Percentiles rank a stretch among this genome's conserved stretches.
Conservation (phyloP, 2,888 invertebrate genomes). For the Tetrapedia diversipes region DNA sequence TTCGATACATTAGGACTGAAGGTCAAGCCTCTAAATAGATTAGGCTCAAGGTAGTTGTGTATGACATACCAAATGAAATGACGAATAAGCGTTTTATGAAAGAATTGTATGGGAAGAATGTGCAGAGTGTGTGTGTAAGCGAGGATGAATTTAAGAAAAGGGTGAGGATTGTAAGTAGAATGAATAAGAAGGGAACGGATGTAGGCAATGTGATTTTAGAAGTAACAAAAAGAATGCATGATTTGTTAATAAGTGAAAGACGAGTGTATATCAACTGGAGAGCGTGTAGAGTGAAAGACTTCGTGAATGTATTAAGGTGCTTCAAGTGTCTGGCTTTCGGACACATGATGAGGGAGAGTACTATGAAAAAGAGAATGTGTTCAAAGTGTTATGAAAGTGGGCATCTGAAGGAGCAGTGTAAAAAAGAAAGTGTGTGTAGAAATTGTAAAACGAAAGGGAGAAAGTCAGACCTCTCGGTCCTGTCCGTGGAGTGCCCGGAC, state of each 20-base stretch:
- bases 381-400: background rate
- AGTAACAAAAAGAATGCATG: background rate
- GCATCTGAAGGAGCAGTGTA: background rate
- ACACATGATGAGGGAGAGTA: slow-evolving; percentile 20
- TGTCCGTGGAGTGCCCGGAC: background rate
- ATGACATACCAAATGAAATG: slow-evolving; percentile 15
- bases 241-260: background rate
- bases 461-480: background rate
- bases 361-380: background rate
- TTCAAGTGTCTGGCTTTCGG: slow-evolving; percentile 13
- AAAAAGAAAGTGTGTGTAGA: background rate
- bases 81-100: background rate
- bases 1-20: background rate
- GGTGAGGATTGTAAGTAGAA: slow-evolving; percentile 5
- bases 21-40: too few species aligned
- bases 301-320: background rate
- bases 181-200: background rate
- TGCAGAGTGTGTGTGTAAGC: background rate
- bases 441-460: background rate
- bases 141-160: background rate
- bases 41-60: slow-evolving; percentile 9
- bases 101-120: slow-evolving; percentile 16
- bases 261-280: slow-evolving; percentile 17
- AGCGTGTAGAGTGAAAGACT: slow-evolving; percentile 6
- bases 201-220: slow-evolving; percentile 11